phyloP scores from a whole-genome alignment of 2,888 invertebrate species.

The Clivina fossor region DNA sequence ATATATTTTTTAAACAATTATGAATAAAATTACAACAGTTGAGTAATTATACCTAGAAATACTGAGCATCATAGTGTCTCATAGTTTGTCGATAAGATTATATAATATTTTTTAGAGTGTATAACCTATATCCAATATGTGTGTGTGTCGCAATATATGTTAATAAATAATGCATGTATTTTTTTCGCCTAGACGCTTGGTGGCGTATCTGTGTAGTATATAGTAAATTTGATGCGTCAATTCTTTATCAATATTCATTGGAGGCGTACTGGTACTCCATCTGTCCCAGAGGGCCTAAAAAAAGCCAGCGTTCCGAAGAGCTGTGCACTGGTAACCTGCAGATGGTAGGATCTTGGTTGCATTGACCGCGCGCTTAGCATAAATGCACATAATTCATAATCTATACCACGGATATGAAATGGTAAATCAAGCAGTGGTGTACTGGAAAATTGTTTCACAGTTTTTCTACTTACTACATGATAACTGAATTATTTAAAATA shows the following conservation, averaged over 20 bases:
- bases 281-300: constrained; percentile 30
- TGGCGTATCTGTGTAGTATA: too few relatives aligned
- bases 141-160: constrained; percentile 25
- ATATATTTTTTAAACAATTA: too few relatives aligned
- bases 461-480: background rate
- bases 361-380: constrained; percentile 7
- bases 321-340: constrained; percentile 19
- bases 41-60: too few relatives aligned
- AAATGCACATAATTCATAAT: constrained; percentile 22
- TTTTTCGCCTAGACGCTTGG: constrained; percentile 42
- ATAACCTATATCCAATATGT: too few relatives aligned
- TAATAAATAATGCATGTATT: constrained; percentile 31
- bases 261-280: constrained; percentile 46
- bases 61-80: too few relatives aligned
- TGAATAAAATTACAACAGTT: too few relatives aligned
- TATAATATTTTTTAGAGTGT: too few relatives aligned
- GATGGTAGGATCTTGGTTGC: background rate
- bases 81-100: too few relatives aligned
- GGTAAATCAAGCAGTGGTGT: too few relatives aligned
- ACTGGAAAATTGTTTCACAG: too few relatives aligned
- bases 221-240: constrained; percentile 48
- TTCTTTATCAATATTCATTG: constrained; percentile 53
- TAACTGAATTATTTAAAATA: background rate
- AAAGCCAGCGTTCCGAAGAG: constrained; percentile 15
- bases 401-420: too few relatives aligned